These are phyloP conservation scores for Eugnorisma glareosa DNA, from an alignment of 2,888 invertebrate genomes.

Conservation along the genomic window DNA sequence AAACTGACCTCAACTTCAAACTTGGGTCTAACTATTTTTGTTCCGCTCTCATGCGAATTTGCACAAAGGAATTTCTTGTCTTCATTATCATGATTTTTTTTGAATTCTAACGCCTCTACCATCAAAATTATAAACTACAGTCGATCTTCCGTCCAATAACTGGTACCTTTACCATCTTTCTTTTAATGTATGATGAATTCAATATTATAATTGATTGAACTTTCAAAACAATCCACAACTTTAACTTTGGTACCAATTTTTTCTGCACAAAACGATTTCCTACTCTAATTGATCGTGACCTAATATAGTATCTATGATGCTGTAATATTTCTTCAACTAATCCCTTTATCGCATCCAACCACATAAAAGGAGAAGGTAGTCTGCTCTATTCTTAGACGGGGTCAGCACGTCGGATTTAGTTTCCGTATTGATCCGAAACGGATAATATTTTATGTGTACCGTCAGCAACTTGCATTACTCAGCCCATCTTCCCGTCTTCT, in stretches of 20 bases:
- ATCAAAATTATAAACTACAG: not conserved
- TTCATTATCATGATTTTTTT: not conserved
- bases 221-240: not conserved
- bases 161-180: not conserved
- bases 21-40: not conserved
- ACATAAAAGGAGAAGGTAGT: not conserved
- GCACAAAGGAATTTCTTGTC: not conserved
- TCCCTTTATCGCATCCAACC: not conserved
- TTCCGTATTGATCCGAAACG: constrained; percentile 3
- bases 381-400: constrained; percentile 5
- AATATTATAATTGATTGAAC: not conserved
- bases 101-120: not conserved
- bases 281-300: not conserved
- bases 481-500: not conserved
- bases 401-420: not conserved
- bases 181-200: not conserved
- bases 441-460: constrained; percentile 5
- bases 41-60: not conserved
- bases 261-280: not conserved
- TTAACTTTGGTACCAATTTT: not conserved
- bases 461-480: not conserved
- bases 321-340: constrained; percentile 4
- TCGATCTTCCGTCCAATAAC: not conserved
- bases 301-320: not conserved
- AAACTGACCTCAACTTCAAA: not conserved